These are phyloP conservation scores for Sycophaga agraensis DNA, from an alignment of 1,140 invertebrate species.

Conservation along the genomic window DNA sequence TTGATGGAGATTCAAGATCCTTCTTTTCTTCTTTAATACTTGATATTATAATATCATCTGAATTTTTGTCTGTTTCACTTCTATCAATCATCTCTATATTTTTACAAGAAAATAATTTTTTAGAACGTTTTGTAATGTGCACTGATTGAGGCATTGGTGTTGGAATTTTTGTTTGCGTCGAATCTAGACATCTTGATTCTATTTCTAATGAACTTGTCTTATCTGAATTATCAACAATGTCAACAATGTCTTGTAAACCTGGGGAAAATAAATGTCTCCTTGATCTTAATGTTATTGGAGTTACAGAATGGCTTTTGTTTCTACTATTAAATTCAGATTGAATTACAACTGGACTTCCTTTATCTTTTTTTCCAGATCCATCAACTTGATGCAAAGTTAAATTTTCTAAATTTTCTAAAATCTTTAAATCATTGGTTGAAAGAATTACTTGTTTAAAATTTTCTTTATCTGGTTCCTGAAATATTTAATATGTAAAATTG, in stretches of 20 bases:
- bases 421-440: neutral
- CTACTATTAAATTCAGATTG: neutral
- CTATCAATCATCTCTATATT: neutral
- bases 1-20: too few species aligned
- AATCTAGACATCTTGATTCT: neutral
- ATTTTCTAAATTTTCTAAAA: constrained; percentile 12
- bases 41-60: neutral
- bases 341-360: neutral
- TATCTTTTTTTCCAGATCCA: constrained; percentile 18
- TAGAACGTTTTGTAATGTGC: neutral
- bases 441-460: neutral
- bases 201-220: neutral
- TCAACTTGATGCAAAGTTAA: constrained; percentile 17
- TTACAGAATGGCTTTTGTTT: neutral
- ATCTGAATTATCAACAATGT: neutral
- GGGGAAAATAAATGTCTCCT: constrained; percentile 19
- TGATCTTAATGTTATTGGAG: neutral
- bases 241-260: constrained; percentile 10
- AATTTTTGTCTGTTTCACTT: neutral
- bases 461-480: neutral
- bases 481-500: too few species aligned
- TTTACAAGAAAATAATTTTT: neutral
- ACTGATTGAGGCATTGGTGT: neutral
- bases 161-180: neutral
- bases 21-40: neutral